These are phyloP conservation scores for Trematocara zebra DNA, from an alignment of 2,113 vertebrate species.

Conservation along the genomic window DNA sequence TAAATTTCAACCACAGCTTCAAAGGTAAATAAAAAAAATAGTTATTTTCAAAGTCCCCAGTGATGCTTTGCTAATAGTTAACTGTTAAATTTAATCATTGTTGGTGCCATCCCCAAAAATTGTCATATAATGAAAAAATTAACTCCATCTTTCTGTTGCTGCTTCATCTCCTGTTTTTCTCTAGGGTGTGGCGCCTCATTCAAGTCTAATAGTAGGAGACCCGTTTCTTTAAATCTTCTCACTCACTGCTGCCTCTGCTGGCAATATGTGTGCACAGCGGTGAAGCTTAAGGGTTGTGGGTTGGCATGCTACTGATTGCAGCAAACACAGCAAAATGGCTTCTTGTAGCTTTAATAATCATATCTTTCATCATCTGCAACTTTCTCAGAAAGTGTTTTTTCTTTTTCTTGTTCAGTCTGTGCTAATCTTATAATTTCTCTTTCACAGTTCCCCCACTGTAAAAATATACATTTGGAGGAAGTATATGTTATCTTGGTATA, in stretches of 20 bases:
- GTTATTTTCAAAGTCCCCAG: not conserved
- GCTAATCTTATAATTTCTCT: not conserved
- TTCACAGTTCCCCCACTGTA: not conserved
- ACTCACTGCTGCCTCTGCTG: constrained; percentile 78
- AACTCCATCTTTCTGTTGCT: constrained; percentile 40
- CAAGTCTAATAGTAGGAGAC: constrained; percentile 93
- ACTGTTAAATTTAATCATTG: not conserved
- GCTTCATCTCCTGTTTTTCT: constrained; percentile 58
- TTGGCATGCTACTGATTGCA: constrained; percentile 11
- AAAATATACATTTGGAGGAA: not conserved
- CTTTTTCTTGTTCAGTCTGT: not conserved
- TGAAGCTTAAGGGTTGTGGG: not conserved
- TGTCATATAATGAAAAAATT: not conserved
- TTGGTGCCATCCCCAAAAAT: not conserved
- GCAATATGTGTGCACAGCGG: constrained; percentile 45
- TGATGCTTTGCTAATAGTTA: not conserved
- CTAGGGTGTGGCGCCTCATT: constrained; percentile 84
- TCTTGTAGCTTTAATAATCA: not conserved
- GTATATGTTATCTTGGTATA: not conserved
- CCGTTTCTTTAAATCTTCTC: constrained; percentile 83
- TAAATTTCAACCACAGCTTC: not conserved
- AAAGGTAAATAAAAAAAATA: not conserved
- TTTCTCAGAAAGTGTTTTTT: not conserved
- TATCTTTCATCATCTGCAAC: not conserved
- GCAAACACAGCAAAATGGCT: not conserved